A percentile compares a stretch with the other conserved stretches of the same genome.
Evolutionary conservation across 2,113 vertebrate genomes (phyloP).

Genomic region (Gasterosteus aculeatus): DNA sequence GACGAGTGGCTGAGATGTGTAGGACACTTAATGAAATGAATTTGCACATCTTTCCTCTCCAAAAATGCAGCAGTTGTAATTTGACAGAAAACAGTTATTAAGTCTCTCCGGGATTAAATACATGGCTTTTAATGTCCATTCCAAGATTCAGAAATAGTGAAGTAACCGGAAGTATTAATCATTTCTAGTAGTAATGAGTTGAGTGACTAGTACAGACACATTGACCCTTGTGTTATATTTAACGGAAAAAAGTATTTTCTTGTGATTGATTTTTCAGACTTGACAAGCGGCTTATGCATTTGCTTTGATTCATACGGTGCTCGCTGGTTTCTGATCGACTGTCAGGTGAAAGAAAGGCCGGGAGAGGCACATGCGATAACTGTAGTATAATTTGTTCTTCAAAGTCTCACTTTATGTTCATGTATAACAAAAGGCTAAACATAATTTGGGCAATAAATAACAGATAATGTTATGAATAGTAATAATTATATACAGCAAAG

Average conservation of each 20-base stretch:
- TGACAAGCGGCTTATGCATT: background rate
- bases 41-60: conserved; percentile 8
- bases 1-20: background rate
- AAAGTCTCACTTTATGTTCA: conserved; percentile 24
- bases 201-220: background rate
- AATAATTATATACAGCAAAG: conserved; percentile 28
- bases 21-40: background rate
- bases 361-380: conserved; percentile 14
- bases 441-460: conserved; percentile 65
- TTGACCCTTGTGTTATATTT: background rate
- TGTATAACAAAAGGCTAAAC: conserved; percentile 16
- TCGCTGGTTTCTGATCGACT: conserved; percentile 22
- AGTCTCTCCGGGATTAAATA: conserved; percentile 17
- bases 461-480: conserved; percentile 19
- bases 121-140: conserved; percentile 8
- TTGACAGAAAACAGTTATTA: background rate
- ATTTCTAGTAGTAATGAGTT: background rate
- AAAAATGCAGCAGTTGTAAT: conserved; percentile 3
- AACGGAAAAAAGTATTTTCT: background rate
- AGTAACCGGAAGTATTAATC: background rate
- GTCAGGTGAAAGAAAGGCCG: conserved; percentile 3
- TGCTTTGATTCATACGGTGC: conserved; percentile 34
- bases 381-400: conserved; percentile 13
- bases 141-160: background rate
- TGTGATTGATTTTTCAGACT: conserved; percentile 10